Evolutionary conservation across 1,140 invertebrate species (phyloP).

Genomic region (Ladona fulva): DNA sequence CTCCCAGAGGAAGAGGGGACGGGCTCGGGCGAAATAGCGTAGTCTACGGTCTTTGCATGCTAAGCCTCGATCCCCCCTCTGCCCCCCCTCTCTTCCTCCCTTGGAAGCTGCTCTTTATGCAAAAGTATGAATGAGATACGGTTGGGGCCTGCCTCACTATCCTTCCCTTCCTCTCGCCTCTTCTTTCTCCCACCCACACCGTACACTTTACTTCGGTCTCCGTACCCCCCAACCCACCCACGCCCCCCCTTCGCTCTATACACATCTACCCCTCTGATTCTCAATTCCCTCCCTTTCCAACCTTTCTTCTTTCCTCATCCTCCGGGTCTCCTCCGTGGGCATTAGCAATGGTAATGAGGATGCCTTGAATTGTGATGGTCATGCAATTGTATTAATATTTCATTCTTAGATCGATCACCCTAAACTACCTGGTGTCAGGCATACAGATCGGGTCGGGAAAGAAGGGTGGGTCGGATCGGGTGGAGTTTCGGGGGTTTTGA

Average conservation of each 20-base stretch:
- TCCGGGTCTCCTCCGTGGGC: background rate
- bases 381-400: constrained; percentile 20
- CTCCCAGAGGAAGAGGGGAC: background rate
- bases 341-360: constrained; percentile 19
- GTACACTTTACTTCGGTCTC: background rate
- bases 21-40: constrained; percentile 16
- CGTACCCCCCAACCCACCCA: background rate
- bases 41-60: constrained; percentile 18
- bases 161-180: background rate
- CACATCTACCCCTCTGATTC: background rate
- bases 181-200: background rate
- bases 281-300: background rate
- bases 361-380: constrained; percentile 18
- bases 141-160: constrained; percentile 12
- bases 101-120: constrained; percentile 6
- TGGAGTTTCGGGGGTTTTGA: no score
- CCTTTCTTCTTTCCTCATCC: background rate
- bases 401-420: constrained; percentile 15
- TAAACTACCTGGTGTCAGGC: constrained; percentile 12
- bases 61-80: constrained; percentile 12
- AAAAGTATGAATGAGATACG: constrained; percentile 10
- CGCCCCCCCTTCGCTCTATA: background rate
- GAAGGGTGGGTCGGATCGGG: no score
- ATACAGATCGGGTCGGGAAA: background rate
- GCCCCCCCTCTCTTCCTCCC: background rate